These are phyloP conservation scores for Hypolimnas misippus DNA, from an alignment of 2,888 invertebrate genomes.

Conservation along the genomic window DNA sequence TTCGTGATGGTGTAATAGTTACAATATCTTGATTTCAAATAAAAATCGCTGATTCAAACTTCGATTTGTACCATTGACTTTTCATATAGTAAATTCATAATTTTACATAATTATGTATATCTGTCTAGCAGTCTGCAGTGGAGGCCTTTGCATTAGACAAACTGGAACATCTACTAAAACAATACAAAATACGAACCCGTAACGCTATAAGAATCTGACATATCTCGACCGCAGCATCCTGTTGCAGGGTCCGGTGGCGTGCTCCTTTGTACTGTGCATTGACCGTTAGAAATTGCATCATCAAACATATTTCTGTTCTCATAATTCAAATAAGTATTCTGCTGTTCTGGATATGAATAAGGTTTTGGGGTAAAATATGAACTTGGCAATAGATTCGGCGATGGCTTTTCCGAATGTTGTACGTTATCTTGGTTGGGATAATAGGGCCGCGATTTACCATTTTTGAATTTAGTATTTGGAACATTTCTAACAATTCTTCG, in stretches of 20 bases:
- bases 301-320: conserved; percentile 29
- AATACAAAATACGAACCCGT: conserved; percentile 54
- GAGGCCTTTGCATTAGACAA: no score
- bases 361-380: conserved; percentile 16
- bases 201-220: conserved; percentile 60
- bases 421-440: conserved; percentile 19
- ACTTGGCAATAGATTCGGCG: conserved; percentile 21
- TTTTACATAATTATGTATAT: no score
- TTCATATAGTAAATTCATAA: no score
- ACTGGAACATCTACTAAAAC: no score
- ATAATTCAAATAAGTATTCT: conserved; percentile 32
- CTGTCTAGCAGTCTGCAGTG: no score
- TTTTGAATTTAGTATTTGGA: background rate
- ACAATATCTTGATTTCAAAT: no score
- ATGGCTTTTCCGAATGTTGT: background rate
- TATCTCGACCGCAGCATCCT: conserved; percentile 71
- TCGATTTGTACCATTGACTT: no score
- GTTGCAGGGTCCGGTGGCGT: conserved; percentile 62
- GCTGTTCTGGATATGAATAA: conserved; percentile 30
- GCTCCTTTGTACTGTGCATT: conserved; percentile 58
- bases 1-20: no score
- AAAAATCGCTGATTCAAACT: no score
- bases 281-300: conserved; percentile 43
- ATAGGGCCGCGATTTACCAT: conserved; percentile 4
- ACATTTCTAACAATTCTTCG: conserved; percentile 21